Conservation (phyloP, 2,888 invertebrate genomes). For the Rugalucina vietnamica region DNA sequence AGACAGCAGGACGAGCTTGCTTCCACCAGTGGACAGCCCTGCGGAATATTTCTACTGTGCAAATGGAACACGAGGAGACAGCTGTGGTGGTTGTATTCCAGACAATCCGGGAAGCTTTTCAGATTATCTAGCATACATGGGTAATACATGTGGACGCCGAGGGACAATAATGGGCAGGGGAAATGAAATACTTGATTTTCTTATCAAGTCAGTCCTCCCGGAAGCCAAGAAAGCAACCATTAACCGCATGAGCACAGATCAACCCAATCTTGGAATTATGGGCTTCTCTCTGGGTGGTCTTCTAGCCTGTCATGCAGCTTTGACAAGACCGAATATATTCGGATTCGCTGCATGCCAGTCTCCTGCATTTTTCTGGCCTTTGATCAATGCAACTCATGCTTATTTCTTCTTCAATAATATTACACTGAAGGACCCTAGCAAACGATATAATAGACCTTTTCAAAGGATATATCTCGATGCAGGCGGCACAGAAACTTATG, state of each 20-base stretch:
- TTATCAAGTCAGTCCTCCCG: constrained; percentile 7
- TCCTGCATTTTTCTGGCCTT: not conserved
- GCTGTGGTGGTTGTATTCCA: constrained; percentile 19
- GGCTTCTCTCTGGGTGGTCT: constrained; percentile 9
- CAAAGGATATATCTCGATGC: constrained; percentile 41
- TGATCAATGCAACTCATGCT: too few species aligned
- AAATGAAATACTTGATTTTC: constrained; percentile 21
- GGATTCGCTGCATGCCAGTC: constrained; percentile 12
- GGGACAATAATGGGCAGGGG: not conserved
- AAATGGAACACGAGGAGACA: constrained; percentile 23
- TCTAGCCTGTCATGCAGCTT: constrained; percentile 11
- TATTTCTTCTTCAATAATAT: too few species aligned
- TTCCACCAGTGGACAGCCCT: constrained; percentile 6
- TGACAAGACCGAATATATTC: not conserved
- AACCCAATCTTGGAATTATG: constrained; percentile 3
- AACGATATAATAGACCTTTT: not conserved
- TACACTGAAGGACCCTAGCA: constrained; percentile 13
- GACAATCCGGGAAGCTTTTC: not conserved
- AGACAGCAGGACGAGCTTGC: not conserved
- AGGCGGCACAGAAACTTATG: constrained; percentile 23
- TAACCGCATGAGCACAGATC: not conserved
- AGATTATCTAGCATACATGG: too few species aligned
- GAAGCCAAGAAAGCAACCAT: not conserved
- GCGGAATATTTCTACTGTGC: constrained; percentile 19
- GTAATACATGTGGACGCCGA: constrained; percentile 20